A percentile compares a stretch with the other conserved stretches of the same genome.
Evolutionary conservation across 2,888 invertebrate genomes (phyloP).

Genomic region (Elegia similella): DNA sequence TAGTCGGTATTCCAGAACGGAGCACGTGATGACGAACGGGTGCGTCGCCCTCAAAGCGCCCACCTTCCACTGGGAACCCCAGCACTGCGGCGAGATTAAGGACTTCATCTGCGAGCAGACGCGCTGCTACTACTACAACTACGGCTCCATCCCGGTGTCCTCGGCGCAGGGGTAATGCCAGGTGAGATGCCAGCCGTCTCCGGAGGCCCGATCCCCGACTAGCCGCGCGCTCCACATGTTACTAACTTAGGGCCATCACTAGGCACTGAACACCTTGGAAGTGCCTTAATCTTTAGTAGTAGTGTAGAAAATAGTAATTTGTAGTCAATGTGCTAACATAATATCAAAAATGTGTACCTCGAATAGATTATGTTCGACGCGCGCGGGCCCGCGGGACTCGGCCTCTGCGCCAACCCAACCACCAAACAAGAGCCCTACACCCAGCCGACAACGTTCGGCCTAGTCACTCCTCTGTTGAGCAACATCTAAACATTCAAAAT

Average conservation of each 20-base stretch:
- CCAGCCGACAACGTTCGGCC: conserved; percentile 63
- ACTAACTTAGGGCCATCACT: conserved; percentile 19
- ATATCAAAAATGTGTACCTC: conserved; percentile 41
- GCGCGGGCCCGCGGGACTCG: conserved; percentile 76
- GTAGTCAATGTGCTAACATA: conserved; percentile 61
- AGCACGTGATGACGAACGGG: conserved; percentile 83
- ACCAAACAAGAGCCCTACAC: conserved; percentile 82
- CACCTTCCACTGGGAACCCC: conserved; percentile 90
- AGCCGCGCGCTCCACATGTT: conserved; percentile 61
- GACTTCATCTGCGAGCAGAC: conserved; percentile 96
- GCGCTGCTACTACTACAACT: conserved; percentile 94
- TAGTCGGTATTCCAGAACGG: conserved; percentile 80
- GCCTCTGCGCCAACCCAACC: conserved; percentile 80
- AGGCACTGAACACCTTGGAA: neutral
- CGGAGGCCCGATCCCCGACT: conserved; percentile 76
- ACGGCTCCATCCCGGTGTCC: conserved; percentile 94
- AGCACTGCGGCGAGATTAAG: conserved; percentile 91
- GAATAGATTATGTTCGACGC: conserved; percentile 46
- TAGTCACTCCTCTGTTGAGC: conserved; percentile 27
- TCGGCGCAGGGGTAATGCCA: conserved; percentile 95
- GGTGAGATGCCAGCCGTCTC: conserved; percentile 86
- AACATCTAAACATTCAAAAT: conserved; percentile 46
- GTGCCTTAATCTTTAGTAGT: neutral
- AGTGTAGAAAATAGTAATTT: conserved; percentile 19
- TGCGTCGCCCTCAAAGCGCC: conserved; percentile 91